Base-by-base conservation (phyloP, 2,888 invertebrate species). In the Protonemura montana region DNA sequence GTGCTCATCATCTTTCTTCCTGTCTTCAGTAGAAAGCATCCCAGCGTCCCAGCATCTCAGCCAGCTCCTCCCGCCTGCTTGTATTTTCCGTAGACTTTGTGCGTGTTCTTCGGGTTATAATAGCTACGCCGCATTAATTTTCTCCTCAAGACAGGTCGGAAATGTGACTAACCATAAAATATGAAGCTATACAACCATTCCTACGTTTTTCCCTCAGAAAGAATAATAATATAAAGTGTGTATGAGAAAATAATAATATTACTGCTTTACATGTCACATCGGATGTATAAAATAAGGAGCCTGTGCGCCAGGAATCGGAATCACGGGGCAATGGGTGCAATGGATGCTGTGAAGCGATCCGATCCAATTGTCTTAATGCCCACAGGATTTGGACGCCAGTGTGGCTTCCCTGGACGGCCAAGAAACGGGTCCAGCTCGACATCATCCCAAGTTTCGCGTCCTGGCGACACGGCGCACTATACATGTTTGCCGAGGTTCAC, bases 331-430 rank as follows among this genome's bases (percentile, higher is more conserved):
- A 59, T 13, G 29, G n/a, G n/a, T 81, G n/a, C 13, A 81, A 29
- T 81, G 29, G n/a, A 25, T 5, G 21, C 35, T 6, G 35, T 21
- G 42, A n/a, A 26, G 26, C 13, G 82, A 27, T n/a, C 7, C 29
- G 82, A 41, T 29, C 35, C 30, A 26, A 42, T 35, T 82, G 21
- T 41, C 81, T 28, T 10, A 82, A 82, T 27, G 7, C 26, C 29
- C 30, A 28, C 42, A 29, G 42, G 41, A 21, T 7, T 1, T 81
- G 86, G 82, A 29, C 85, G 87, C 0, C 86, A 87, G 80, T 90
- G 90, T 86, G 90, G 90, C 0, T 89, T 89, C 85, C 90, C 90
- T 6, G 90, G 90, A 6, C 87, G 89, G 21, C 90, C 90, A 16
- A 89, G 89, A 26, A 90, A 89, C 87, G 90, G 90, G 13, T 88